phyloP scores from a whole-genome alignment of 1,140 invertebrate genomes.

The Orius insidiosus region DNA sequence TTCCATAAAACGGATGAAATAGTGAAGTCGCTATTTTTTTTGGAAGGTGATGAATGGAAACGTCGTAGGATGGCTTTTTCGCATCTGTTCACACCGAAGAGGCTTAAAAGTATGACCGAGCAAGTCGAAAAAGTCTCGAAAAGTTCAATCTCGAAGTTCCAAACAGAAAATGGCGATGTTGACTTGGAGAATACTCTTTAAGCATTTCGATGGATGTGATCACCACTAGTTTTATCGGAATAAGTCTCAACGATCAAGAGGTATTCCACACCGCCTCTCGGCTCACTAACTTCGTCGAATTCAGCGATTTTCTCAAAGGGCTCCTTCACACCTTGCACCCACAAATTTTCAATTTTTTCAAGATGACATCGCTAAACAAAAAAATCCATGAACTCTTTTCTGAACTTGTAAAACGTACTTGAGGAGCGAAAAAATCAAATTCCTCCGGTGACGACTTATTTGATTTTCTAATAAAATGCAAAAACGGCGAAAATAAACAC shows the following conservation, averaged over 20 bases:
- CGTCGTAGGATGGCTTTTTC: not conserved
- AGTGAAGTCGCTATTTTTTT: not conserved
- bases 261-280: not conserved
- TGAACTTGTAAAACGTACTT: too few relatives aligned
- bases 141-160: too few relatives aligned
- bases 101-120: not conserved
- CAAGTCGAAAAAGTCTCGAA: not conserved
- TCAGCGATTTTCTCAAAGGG: too few relatives aligned
- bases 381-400: too few relatives aligned
- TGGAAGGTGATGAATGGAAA: not conserved
- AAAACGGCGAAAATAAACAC: too few relatives aligned
- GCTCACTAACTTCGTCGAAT: not conserved
- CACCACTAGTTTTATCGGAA: not conserved
- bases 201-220: not conserved
- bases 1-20: not conserved
- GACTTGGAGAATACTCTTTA: not conserved
- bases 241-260: not conserved
- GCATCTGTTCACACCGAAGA: conserved; percentile 1
- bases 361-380: too few relatives aligned
- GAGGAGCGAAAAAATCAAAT: too few relatives aligned
- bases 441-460: too few relatives aligned
- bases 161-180: not conserved
- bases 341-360: too few relatives aligned
- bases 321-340: too few relatives aligned
- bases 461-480: too few relatives aligned